Evolutionary conservation across 2,888 invertebrate genomes (phyloP), one percentile per base, ranked within the genome.

Genomic region (Hydrotaea diabolus): DNA sequence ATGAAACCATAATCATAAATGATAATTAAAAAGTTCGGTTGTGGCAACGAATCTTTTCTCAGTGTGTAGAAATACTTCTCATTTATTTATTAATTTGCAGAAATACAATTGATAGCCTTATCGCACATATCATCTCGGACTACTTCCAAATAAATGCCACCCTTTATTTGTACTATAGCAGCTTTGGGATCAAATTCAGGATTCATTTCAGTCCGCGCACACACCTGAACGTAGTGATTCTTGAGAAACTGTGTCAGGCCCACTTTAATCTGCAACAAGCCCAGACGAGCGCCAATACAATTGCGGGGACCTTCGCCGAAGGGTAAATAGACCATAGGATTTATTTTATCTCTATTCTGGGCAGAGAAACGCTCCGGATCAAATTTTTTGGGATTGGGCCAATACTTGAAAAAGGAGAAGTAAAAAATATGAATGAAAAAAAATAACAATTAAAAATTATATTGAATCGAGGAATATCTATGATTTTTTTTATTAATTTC

Each of bases 361-460:
- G 88, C 19, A 0, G 91, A 88, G 86, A 92, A 92, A 21, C 92
- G 88, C 72, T 92, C 92, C 2, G 92, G 92, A 36, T 90, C 86
- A 55, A 92, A 92, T 46, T 87, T 86, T 4, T 89, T 83, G 0
- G 92, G 92, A 57, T 92, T 86, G 2, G 90, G 88, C 83, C 87
- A 91, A 82, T 90, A 89, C 91, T 91, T 17, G 5, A 87, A 80
- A 17, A 92, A 71, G 0, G 90, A 87, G n/a, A 59, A 19, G 17
- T n/a, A 64, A 64, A 1, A 39, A 5, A 53, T 53, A 19, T n/a
- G n/a, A n/a, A n/a, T n/a, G n/a, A n/a, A n/a, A n/a, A n/a, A n/a
- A n/a, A n/a, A n/a, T n/a, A n/a, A n/a, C n/a, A n/a, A n/a, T n/a
- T n/a, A n/a, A n/a, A n/a, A n/a, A n/a, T n/a, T n/a, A n/a, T n/a